phyloP scores from a whole-genome alignment of 2,888 invertebrate species.

The Drosophila tripunctata region DNA sequence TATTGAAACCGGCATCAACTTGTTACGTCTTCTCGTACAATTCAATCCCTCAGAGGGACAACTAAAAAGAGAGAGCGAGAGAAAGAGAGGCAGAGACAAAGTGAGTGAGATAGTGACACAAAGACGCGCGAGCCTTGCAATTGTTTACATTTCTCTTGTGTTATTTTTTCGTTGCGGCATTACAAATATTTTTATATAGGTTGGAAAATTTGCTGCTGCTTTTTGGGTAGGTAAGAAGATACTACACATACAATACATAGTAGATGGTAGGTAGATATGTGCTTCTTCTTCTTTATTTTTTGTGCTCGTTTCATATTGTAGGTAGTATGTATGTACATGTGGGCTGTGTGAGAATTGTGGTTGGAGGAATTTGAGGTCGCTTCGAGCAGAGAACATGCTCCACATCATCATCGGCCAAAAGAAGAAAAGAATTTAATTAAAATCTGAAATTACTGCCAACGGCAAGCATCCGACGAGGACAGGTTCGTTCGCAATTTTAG shows the following conservation, averaged over 20 bases:
- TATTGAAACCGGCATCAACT: conserved; percentile 25
- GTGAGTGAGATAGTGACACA: not conserved
- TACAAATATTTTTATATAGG: conserved; percentile 52
- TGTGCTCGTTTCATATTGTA: conserved; percentile 3
- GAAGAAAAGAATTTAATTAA: conserved; percentile 76
- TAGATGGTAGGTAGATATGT: not conserved
- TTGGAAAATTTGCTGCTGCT: conserved; percentile 1
- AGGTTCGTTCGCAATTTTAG: conserved; percentile 65
- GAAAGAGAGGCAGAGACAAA: too few species aligned
- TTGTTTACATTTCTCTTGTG: conserved; percentile 41
- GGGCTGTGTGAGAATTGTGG: conserved; percentile 26
- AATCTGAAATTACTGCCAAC: conserved; percentile 72
- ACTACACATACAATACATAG: too few species aligned
- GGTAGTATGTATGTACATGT: too few species aligned
- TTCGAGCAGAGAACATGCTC: conserved; percentile 39
- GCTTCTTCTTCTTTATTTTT: too few species aligned
- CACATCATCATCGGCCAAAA: conserved; percentile 40
- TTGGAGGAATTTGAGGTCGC: conserved; percentile 21
- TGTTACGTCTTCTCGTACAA: conserved; percentile 8
- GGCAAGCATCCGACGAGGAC: conserved; percentile 51
- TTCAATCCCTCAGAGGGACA: conserved; percentile 20
- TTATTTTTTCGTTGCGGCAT: conserved; percentile 45
- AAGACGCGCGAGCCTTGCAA: conserved; percentile 23
- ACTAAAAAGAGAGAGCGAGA: not conserved
- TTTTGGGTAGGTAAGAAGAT: not conserved